A percentile compares a stretch with the other conserved stretches of the same genome.
Conservation (phyloP, 2,113 vertebrate genomes). For the Cephalophus harveyi region DNA sequence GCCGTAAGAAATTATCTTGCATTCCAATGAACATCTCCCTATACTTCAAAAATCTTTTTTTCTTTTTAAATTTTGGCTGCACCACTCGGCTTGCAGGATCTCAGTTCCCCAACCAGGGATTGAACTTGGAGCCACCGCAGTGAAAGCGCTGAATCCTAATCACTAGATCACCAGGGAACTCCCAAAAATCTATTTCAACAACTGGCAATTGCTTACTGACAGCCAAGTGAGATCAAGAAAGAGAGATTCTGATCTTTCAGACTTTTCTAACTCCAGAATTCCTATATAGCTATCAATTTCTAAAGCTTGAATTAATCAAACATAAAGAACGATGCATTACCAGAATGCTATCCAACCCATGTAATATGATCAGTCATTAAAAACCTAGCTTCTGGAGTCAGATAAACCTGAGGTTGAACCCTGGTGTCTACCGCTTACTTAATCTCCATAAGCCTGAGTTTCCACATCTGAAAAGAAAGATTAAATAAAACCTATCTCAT, state of each 20-base stretch:
- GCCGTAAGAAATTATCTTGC: background rate
- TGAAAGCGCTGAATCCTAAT: background rate
- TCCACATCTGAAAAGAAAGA: slow-evolving; percentile 3
- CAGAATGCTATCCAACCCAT: background rate
- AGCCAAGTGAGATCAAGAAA: background rate
- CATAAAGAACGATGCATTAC: background rate
- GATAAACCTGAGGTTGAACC: background rate
- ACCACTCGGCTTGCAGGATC: background rate
- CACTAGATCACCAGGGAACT: background rate
- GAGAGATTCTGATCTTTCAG: background rate
- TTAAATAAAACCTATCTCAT: background rate
- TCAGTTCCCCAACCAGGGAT: background rate
- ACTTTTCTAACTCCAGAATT: background rate
- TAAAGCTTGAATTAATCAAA: background rate
- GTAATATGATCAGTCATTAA: background rate
- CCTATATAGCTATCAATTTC: background rate
- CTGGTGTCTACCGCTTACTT: background rate
- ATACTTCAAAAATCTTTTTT: background rate
- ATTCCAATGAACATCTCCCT: background rate
- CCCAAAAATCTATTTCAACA: background rate
- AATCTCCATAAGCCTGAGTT: background rate
- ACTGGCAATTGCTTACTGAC: background rate
- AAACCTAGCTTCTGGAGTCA: background rate
- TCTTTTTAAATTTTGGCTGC: background rate
- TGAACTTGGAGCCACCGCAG: background rate